These are phyloP conservation scores for Empis stercorea DNA, from an alignment of 2,888 invertebrate species.

Conservation along the genomic window DNA sequence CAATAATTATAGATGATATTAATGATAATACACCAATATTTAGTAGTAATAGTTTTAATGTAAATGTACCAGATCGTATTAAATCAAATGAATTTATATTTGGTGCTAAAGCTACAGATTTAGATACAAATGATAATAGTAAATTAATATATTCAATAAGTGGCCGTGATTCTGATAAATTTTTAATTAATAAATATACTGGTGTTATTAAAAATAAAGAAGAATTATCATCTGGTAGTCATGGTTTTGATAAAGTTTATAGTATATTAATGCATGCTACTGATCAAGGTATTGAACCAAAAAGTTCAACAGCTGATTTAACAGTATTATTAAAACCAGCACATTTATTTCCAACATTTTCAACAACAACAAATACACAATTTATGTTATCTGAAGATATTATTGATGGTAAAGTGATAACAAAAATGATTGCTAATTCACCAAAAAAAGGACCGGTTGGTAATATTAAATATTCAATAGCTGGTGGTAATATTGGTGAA, in stretches of 20 bases:
- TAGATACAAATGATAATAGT: conserved; percentile 70
- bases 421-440: conserved; percentile 63
- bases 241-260: conserved; percentile 46
- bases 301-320: conserved; percentile 60
- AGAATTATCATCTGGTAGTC: conserved; percentile 45
- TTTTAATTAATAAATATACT: conserved; percentile 63
- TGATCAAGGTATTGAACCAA: conserved; percentile 60
- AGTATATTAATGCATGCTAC: conserved; percentile 64
- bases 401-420: conserved; percentile 60
- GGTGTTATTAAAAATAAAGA: conserved; percentile 76
- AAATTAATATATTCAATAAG: conserved; percentile 64
- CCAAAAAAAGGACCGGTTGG: conserved; percentile 63
- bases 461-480: conserved; percentile 65
- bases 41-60: conserved; percentile 57
- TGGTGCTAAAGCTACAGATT: conserved; percentile 76
- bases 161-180: conserved; percentile 64
- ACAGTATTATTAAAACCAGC: conserved; percentile 64
- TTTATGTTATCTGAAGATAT: conserved; percentile 73
- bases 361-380: conserved; percentile 51
- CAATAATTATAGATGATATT: conserved; percentile 64
- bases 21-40: conserved; percentile 79
- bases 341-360: conserved; percentile 68
- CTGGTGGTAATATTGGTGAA: conserved; percentile 86
- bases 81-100: conserved; percentile 74
- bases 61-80: conserved; percentile 72